Conservation (phyloP, 1,140 invertebrate species). For the Aphaenogaster floridana region DNA sequence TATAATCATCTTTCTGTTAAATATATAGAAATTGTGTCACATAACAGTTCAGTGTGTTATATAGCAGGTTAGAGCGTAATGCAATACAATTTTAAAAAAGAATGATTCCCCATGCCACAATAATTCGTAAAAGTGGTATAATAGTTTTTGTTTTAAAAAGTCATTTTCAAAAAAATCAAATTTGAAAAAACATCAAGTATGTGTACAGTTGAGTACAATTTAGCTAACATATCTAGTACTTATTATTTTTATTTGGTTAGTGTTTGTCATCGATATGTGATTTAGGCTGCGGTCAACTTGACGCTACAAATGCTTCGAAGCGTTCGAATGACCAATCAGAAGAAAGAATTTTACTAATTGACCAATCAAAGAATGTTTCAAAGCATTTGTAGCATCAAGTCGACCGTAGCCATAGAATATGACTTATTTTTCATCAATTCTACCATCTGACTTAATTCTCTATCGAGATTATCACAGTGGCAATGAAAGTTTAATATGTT, state of each 20-base stretch:
- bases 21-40: constrained; percentile 30
- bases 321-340: no score
- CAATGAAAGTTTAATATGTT: neutral
- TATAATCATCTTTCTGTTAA: constrained; percentile 29
- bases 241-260: neutral
- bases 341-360: no score
- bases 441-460: neutral
- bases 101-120: neutral
- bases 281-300: no score
- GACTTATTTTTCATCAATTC: neutral
- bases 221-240: neutral
- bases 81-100: neutral
- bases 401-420: neutral
- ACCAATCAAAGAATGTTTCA: no score
- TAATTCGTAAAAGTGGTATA: neutral
- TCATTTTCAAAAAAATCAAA: neutral
- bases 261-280: neutral
- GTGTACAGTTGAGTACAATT: neutral
- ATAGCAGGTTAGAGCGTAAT: neutral
- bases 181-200: neutral
- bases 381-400: no score
- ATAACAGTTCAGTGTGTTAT: neutral
- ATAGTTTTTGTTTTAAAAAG: constrained; percentile 4
- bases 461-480: constrained; percentile 14
- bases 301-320: no score